These are phyloP conservation scores for Saccostrea glomerata DNA, from an alignment of 1,140 invertebrate species.

Conservation along the genomic window DNA sequence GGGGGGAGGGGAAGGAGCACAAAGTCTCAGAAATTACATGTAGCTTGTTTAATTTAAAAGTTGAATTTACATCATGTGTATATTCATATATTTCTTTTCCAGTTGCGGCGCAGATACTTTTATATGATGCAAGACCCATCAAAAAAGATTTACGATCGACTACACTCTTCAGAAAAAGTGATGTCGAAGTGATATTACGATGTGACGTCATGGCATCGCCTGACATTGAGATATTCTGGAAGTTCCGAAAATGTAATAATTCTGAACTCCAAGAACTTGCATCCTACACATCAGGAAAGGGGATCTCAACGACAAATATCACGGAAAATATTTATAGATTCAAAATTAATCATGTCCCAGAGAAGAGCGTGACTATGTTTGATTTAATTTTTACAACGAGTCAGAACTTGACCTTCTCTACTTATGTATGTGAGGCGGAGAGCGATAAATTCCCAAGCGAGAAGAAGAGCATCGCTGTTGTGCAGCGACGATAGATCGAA, in stretches of 20 bases:
- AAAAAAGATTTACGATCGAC: not conserved
- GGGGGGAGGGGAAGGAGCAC: no score
- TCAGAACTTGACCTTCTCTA: not conserved
- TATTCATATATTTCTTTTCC: not conserved
- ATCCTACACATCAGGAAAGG: not conserved
- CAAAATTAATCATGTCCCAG: not conserved
- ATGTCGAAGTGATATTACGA: not conserved
- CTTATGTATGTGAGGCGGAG: conserved; percentile 1
- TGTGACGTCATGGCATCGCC: conserved; percentile 7
- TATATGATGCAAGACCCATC: not conserved
- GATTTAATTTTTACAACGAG: not conserved
- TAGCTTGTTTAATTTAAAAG: no score
- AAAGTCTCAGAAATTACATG: no score
- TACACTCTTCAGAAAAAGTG: not conserved
- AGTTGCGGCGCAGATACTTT: not conserved
- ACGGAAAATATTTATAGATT: not conserved
- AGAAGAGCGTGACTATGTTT: conserved; percentile 17
- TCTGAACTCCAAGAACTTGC: not conserved
- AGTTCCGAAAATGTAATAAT: not conserved
- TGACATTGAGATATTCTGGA: not conserved
- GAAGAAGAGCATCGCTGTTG: not conserved
- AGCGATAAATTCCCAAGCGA: not conserved
- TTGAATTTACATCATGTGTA: no score
- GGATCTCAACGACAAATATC: not conserved
- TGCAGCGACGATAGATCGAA: not conserved